These are phyloP conservation scores for Chondrilla cf. caribensis DNA, from an alignment of 37 sponge, comb jelly and placozoan species.

Conservation along the genomic window DNA sequence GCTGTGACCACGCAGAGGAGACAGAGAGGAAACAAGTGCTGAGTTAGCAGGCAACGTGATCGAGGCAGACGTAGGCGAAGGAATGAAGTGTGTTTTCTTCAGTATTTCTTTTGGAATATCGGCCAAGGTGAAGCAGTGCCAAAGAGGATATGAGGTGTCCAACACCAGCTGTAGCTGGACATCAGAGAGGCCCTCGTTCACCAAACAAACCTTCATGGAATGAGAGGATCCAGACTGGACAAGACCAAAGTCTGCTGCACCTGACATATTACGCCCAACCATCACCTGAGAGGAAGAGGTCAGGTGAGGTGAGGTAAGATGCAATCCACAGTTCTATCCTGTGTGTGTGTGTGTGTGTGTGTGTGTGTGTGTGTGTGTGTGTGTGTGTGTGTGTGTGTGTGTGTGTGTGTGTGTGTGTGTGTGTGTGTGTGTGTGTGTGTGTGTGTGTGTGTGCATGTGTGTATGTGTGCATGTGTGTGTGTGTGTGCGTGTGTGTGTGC, in stretches of 20 bases:
- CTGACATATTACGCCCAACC: not conserved
- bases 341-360: no score
- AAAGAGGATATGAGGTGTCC: not conserved
- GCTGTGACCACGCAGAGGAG: not conserved
- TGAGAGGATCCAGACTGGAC: conserved; percentile 40
- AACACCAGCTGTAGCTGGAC: conserved; percentile 36
- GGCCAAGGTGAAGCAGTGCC: conserved; percentile 35
- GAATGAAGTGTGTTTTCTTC: not conserved
- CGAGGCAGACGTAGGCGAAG: not conserved
- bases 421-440: not conserved
- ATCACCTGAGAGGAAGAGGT: not conserved
- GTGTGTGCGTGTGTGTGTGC: no score
- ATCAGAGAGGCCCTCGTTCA: conserved; percentile 42
- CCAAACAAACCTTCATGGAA: conserved; percentile 29
- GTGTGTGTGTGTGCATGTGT: not conserved
- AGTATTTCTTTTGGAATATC: conserved; percentile 17
- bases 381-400: no score
- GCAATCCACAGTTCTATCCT: no score
- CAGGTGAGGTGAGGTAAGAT: not conserved
- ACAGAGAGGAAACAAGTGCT: not conserved
- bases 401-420: no score
- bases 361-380: no score
- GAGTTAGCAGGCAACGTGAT: conserved; percentile 19
- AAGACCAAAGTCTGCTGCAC: conserved; percentile 53
- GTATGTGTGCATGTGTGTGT: not conserved